Evolutionary conservation across 2,888 invertebrate species (phyloP), one percentile per base, ranked within the genome.

Genomic region (Blastobasis adustella): DNA sequence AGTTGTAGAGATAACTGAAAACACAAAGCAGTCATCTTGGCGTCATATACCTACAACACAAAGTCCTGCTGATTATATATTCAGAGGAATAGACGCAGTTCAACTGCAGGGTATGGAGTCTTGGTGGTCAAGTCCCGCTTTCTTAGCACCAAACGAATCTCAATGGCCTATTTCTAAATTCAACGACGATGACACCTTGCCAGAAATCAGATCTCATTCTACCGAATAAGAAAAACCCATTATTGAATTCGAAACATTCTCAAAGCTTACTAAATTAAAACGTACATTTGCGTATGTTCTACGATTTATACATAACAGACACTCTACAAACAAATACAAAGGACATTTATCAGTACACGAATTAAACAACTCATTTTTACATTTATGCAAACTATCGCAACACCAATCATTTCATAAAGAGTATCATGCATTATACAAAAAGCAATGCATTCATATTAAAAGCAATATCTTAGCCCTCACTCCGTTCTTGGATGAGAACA

Each of bases 11-110:
- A 54, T 60, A 10, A 43, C 49, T 45, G 55, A 56, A 7, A 10
- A 40, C 5, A 51, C 54, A 7, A 39, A 49, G 1, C 10, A 10
- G 10, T 49, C 6, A 5, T 36, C 37, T 7, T 50, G 59, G 57
- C 23, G 49, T 49, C 43, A 56, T 10, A 54, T 54, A 4, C 58
- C 58, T 10, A 58, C 56, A 44, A 10, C 49, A 37, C 36, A 41
- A 10, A 58, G 56, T 42, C 58, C 58, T 0, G 58, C 58, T 6
- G 58, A 58, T 45, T 46, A 53, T 6, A 52, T 53, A 5, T 52
- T 52, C 4, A 38, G 58, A n/a, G 58, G 58, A 5, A 8, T 42
- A 7, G 41, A 37, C 10, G 50, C 52, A 1, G 5, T 7, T 5
- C 4, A 48, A 5, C 5, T 10, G 8, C 8, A 23, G 3, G 42